phyloP scores from a whole-genome alignment of 1,140 invertebrate species.

The Drosophila nebulosa region DNA sequence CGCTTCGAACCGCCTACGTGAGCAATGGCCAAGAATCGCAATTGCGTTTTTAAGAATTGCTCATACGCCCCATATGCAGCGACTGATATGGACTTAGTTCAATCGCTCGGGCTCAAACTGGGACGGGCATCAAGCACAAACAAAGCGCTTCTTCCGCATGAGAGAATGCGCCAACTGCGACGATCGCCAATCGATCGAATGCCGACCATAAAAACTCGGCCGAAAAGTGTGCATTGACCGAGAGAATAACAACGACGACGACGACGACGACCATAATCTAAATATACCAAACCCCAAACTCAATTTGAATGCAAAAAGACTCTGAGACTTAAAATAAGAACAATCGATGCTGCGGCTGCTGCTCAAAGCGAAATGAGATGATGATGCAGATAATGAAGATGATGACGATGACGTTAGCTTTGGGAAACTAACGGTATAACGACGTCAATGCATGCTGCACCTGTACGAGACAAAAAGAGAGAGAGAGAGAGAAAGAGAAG shows the following conservation, averaged over 20 bases:
- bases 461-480: background rate
- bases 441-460: constrained; percentile 35
- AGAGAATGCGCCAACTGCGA: constrained; percentile 15
- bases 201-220: constrained; percentile 56
- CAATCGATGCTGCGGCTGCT: constrained; percentile 22
- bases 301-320: constrained; percentile 23
- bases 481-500: background rate
- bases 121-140: background rate
- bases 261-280: constrained; percentile 13
- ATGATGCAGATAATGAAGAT: too few relatives aligned
- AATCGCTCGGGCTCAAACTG: background rate
- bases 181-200: constrained; percentile 8
- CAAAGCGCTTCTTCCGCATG: constrained; percentile 31
- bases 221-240: constrained; percentile 72
- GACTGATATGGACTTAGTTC: background rate
- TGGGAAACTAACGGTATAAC: background rate
- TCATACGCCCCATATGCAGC: constrained; percentile 62
- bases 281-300: constrained; percentile 8
- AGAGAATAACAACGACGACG: constrained; percentile 45
- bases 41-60: constrained; percentile 56
- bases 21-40: constrained; percentile 23
- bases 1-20: constrained; percentile 11
- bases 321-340: constrained; percentile 49
- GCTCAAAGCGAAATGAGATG: too few relatives aligned
- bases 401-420: constrained; percentile 26